Evolutionary conservation across 2,888 invertebrate species (phyloP).

Genomic region (Lithophane socia): DNA sequence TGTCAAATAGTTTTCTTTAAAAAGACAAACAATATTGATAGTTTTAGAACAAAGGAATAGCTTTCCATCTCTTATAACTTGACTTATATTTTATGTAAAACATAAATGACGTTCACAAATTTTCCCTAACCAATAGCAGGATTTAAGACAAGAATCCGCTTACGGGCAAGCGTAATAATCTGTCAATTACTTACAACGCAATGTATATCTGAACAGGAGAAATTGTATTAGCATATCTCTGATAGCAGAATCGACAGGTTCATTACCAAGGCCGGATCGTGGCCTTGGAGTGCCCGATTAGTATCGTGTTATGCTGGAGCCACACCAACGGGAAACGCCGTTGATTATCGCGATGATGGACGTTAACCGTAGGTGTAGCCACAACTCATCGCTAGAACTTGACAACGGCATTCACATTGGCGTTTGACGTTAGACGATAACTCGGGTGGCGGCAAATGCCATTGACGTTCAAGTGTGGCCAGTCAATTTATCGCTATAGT

Average conservation of each 20-base stretch:
- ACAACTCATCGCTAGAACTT: too few relatives aligned
- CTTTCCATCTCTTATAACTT: too few relatives aligned
- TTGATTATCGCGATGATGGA: too few relatives aligned
- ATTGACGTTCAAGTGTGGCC: too few relatives aligned
- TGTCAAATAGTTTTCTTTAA: background rate
- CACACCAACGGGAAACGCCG: too few relatives aligned
- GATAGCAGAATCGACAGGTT: slow-evolving; percentile 37
- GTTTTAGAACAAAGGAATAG: background rate
- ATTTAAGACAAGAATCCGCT: slow-evolving; percentile 6
- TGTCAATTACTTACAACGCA: slow-evolving; percentile 42
- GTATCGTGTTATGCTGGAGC: background rate
- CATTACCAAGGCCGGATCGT: slow-evolving; percentile 43
- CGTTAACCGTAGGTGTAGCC: too few relatives aligned
- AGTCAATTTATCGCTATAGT: too few relatives aligned
- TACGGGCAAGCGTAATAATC: slow-evolving; percentile 14
- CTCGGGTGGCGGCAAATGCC: too few relatives aligned
- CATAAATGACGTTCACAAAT: background rate
- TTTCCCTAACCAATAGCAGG: slow-evolving; percentile 1
- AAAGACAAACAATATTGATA: background rate
- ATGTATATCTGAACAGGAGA: slow-evolving; percentile 58
- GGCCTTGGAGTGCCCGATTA: slow-evolving; percentile 41
- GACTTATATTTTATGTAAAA: background rate
- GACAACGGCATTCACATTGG: too few relatives aligned
- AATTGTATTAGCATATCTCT: slow-evolving; percentile 64
- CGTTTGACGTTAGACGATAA: too few relatives aligned